Conservation (phyloP, 2,888 invertebrate genomes). For the Capitulum mitella region DNA sequence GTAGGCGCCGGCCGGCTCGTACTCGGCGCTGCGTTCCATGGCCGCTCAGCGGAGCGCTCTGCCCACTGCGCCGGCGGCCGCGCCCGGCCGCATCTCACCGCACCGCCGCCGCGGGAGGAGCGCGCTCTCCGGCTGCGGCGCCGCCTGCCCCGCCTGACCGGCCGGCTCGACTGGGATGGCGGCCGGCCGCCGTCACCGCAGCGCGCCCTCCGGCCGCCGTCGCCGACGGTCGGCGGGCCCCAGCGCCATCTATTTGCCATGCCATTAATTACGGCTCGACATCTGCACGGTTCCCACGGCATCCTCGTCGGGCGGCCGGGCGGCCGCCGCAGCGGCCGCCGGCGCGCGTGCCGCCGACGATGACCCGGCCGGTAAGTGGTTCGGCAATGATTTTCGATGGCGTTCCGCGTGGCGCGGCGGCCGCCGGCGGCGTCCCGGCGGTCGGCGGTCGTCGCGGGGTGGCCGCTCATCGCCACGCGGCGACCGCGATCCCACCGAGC, state of each 20-base stretch:
- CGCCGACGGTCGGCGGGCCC: not conserved
- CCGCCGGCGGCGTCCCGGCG: not conserved
- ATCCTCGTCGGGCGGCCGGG: not conserved
- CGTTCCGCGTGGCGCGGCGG: not conserved
- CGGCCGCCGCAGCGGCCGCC: not conserved
- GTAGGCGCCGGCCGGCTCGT: not conserved
- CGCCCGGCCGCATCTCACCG: not conserved
- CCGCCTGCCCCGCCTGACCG: not conserved
- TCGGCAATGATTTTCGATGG: conserved; percentile 13
- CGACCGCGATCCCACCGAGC: not conserved
- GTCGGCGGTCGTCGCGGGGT: not conserved
- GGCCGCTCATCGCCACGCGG: not conserved
- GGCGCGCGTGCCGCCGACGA: not conserved
- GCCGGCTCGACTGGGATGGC: not conserved
- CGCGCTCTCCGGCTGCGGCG: too few species aligned
- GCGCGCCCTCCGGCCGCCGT: not conserved
- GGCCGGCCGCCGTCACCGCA: not conserved
- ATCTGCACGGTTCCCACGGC: not conserved
- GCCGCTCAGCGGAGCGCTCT: not conserved
- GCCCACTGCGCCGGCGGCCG: not conserved
- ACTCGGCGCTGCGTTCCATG: conserved; percentile 18
- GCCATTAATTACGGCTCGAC: conserved; percentile 18
- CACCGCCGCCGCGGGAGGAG: not conserved
- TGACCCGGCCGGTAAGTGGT: not conserved
- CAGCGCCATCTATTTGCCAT: conserved; percentile 22